Percentiles rank a stretch among this genome's conserved stretches.
These are phyloP conservation scores for Temnopleurus reevesii DNA, from an alignment of 53 echinoderm and acorn worm species.

Conservation along the genomic window DNA sequence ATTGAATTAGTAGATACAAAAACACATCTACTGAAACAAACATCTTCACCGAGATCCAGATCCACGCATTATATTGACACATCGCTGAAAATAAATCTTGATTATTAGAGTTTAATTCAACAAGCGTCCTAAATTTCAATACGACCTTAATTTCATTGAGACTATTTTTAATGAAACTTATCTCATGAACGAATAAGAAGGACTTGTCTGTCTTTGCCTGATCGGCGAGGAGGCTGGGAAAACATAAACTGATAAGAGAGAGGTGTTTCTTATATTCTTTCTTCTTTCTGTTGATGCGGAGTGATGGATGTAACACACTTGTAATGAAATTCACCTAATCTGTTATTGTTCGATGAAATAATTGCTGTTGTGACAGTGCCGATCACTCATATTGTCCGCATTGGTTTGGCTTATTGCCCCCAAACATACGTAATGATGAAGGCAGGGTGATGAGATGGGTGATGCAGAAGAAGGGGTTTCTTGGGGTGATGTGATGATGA, in stretches of 20 bases:
- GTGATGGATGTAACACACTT: conserved; percentile 23
- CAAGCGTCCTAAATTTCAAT: not conserved
- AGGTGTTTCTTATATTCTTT: conserved; percentile 15
- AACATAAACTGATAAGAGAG: conserved; percentile 10
- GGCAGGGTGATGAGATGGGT: not conserved
- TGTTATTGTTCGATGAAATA: conserved; percentile 50
- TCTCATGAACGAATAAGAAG: not conserved
- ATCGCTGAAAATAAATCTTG: not conserved
- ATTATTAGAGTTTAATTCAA: not conserved
- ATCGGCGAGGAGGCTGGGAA: not conserved
- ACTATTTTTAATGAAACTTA: not conserved
- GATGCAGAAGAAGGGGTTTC: not conserved
- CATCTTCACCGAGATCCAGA: not conserved
- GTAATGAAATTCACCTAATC: conserved; percentile 58
- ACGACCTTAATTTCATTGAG: not conserved
- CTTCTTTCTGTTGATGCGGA: not conserved
- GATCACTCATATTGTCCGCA: conserved; percentile 52
- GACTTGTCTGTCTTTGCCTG: not conserved
- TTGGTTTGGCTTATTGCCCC: conserved; percentile 33
- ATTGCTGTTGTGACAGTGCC: conserved; percentile 23
- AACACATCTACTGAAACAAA: not conserved
- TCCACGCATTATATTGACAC: not conserved
- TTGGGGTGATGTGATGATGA: no score
- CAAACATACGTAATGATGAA: conserved; percentile 31
- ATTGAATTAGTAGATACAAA: not conserved